phyloP scores from a whole-genome alignment of 2,113 vertebrate species.

The Ctenomys sociabilis region DNA sequence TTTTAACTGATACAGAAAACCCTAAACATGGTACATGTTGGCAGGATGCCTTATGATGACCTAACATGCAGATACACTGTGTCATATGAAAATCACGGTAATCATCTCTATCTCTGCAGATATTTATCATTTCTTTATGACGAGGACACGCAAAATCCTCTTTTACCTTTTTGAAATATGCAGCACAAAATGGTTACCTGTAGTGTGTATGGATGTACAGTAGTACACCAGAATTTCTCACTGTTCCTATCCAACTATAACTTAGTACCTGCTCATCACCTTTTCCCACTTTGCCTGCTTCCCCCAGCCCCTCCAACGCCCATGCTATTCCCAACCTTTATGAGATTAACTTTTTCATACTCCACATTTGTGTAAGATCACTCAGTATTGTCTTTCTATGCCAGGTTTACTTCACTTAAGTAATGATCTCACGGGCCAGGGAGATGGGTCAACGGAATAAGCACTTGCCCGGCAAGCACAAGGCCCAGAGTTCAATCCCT shows the following conservation, averaged over 20 bases:
- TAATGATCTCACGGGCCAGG: no score
- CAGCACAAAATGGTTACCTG: neutral
- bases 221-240: neutral
- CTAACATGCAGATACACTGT: neutral
- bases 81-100: neutral
- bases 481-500: no score
- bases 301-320: neutral
- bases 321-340: neutral
- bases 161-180: neutral
- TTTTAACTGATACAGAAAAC: neutral
- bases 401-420: no score
- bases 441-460: no score
- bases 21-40: neutral
- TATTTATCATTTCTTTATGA: neutral
- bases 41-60: neutral
- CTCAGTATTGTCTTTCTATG: neutral
- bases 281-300: neutral
- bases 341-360: neutral
- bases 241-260: neutral
- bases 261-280: neutral
- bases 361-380: neutral
- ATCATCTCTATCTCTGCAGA: neutral
- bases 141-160: neutral
- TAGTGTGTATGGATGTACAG: neutral
- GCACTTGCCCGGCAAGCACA: no score